Conservation (phyloP, 2,888 invertebrate genomes). For the Trachelus tabidus region DNA sequence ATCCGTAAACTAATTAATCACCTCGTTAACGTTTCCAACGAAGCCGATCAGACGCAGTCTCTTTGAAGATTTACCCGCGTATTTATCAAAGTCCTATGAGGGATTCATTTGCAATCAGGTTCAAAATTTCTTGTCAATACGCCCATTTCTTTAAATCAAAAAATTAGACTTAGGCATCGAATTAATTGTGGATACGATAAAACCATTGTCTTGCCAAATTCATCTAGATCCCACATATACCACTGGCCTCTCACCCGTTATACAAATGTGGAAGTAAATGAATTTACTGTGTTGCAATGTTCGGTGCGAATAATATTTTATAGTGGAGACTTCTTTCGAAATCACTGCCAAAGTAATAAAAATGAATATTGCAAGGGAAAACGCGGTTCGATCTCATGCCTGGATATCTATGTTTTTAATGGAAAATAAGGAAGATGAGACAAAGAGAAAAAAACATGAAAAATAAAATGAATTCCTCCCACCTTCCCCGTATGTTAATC, state of each 20-base stretch:
- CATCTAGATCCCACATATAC: not conserved
- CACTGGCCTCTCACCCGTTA: not conserved
- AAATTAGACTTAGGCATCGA: not conserved
- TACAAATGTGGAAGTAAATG: not conserved
- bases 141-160: not conserved
- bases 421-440: not conserved
- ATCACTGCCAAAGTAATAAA: not conserved
- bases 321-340: not conserved
- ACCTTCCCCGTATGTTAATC: slow-evolving; percentile 36
- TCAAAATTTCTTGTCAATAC: not conserved
- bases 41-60: not conserved
- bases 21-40: not conserved
- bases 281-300: not conserved
- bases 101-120: not conserved
- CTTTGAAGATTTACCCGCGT: not conserved
- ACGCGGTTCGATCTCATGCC: not conserved
- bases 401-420: not conserved
- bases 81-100: not conserved
- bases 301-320: not conserved
- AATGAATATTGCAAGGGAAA: not conserved
- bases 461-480: slow-evolving; percentile 9
- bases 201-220: not conserved
- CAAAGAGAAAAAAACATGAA: not conserved
- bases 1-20: not conserved
- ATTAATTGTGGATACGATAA: not conserved